Evolutionary conservation across 2,113 vertebrate genomes (phyloP).

Genomic region (Aythya baeri): DNA sequence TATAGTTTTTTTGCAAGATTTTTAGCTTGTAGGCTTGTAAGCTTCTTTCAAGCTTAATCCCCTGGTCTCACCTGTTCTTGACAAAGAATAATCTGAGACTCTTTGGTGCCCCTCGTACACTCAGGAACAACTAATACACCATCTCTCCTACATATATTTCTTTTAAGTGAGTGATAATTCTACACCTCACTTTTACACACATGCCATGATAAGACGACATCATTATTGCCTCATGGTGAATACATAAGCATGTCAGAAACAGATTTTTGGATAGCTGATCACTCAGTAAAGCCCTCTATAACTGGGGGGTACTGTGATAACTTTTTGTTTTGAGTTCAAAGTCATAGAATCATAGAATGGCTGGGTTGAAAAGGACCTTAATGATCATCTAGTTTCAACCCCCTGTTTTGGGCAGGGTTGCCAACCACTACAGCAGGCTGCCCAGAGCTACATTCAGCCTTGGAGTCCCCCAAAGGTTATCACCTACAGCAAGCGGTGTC

Average conservation of each 20-base stretch:
- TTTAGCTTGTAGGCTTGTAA: not conserved
- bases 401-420: too few relatives aligned
- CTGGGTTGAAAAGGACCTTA: too few relatives aligned
- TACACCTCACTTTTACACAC: not conserved
- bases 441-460: too few relatives aligned
- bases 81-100: not conserved
- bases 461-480: not conserved
- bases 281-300: not conserved
- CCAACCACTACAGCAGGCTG: too few relatives aligned
- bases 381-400: too few relatives aligned
- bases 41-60: not conserved
- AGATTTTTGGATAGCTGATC: not conserved
- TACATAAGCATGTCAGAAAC: not conserved
- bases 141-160: not conserved
- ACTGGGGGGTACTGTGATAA: not conserved
- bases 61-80: not conserved
- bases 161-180: not conserved
- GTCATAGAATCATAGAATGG: too few relatives aligned
- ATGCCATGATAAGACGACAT: not conserved
- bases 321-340: not conserved
- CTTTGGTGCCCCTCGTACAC: not conserved
- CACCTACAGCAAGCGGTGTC: not conserved
- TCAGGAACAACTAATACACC: not conserved
- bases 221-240: not conserved
- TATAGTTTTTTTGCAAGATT: not conserved